These are phyloP conservation scores for Nemopilema nomurai DNA, from an alignment of 30 jellyfish, hydroid and myxozoan genomes.

Conservation along the genomic window DNA sequence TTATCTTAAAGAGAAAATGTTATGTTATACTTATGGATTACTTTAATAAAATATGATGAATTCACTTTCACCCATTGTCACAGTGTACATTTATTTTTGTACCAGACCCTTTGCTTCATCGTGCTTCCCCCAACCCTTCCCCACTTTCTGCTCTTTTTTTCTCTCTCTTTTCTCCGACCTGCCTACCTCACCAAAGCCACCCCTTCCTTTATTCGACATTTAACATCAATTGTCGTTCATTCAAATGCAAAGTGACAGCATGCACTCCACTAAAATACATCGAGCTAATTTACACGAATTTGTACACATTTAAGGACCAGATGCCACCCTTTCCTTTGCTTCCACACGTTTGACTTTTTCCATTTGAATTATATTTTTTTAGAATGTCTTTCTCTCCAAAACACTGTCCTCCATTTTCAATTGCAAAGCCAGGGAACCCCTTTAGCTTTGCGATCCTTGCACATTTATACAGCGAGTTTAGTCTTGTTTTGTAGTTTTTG, in stretches of 20 bases:
- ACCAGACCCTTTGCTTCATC: too few relatives aligned
- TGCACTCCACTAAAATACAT: background rate
- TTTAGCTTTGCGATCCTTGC: conserved; percentile 70
- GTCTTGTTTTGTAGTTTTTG: conserved; percentile 67
- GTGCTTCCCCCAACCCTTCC: too few relatives aligned
- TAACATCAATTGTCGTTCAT: background rate
- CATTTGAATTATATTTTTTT: conserved; percentile 41
- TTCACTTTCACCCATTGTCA: too few relatives aligned
- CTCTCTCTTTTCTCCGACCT: too few relatives aligned
- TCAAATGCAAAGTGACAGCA: background rate
- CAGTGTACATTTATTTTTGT: too few relatives aligned
- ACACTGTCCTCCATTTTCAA: conserved; percentile 81
- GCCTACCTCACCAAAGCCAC: too few relatives aligned
- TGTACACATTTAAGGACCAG: conserved; percentile 65
- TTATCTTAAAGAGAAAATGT: too few relatives aligned
- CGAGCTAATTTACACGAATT: conserved; percentile 25
- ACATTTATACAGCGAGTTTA: conserved; percentile 58
- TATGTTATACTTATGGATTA: too few relatives aligned
- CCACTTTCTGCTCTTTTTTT: too few relatives aligned
- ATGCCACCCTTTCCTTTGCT: conserved; percentile 73
- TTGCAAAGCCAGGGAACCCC: conserved; percentile 81
- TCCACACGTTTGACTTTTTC: conserved; percentile 57
- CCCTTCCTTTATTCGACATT: too few relatives aligned
- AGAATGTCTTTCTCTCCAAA: conserved; percentile 65
- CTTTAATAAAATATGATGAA: too few relatives aligned